These are phyloP conservation scores for Amaurobius ferox DNA, from an alignment of 2,888 invertebrate genomes.

Conservation along the genomic window DNA sequence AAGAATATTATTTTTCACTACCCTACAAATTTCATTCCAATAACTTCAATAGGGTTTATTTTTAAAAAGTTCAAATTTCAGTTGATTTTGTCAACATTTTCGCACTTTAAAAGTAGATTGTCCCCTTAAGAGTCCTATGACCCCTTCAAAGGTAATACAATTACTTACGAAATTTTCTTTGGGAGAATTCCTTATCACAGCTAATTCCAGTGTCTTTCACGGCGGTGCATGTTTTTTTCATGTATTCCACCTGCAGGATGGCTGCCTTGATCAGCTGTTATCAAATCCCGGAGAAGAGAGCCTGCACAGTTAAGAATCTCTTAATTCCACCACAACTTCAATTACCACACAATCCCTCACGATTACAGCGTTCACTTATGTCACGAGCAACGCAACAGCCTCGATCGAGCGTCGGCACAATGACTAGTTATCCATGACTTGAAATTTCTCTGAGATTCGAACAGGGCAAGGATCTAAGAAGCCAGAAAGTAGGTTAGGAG, in stretches of 20 bases:
- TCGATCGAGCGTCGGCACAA: conserved; percentile 10
- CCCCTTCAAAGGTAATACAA: too few species aligned
- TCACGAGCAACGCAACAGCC: conserved; percentile 16
- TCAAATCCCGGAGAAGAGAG: neutral
- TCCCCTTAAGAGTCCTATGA: too few species aligned
- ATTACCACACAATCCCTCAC: conserved; percentile 1
- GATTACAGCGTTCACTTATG: conserved; percentile 12
- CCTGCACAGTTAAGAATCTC: neutral
- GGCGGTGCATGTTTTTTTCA: neutral
- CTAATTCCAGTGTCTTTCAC: conserved; percentile 6
- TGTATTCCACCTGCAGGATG: neutral
- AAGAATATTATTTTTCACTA: too few species aligned
- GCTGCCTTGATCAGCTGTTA: neutral
- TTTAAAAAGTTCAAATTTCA: too few species aligned
- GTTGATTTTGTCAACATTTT: too few species aligned
- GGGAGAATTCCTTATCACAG: conserved; percentile 1
- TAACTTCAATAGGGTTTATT: too few species aligned
- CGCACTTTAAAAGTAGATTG: too few species aligned
- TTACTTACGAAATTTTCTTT: conserved; percentile 36
- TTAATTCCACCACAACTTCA: neutral
- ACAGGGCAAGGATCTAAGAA: conserved; percentile 51
- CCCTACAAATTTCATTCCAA: too few species aligned
- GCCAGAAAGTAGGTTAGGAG: conserved; percentile 64
- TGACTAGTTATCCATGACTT: conserved; percentile 61
- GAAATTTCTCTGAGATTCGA: conserved; percentile 54